Conservation (phyloP, 92 coral and sea anemone species). For the Porites lobata region DNA sequence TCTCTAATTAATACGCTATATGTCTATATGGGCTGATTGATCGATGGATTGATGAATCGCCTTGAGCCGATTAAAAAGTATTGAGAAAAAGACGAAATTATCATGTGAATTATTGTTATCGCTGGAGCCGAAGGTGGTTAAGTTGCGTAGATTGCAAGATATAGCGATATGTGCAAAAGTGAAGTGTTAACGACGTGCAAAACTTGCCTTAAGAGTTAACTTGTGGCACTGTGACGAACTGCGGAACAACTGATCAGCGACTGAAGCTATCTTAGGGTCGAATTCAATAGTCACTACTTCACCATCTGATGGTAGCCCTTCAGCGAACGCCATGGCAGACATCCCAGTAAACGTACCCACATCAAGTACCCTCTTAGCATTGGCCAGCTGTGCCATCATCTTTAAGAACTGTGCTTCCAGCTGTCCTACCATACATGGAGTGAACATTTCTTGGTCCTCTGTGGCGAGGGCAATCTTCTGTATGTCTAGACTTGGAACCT, state of each 20-base stretch:
- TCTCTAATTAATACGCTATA: too few relatives aligned
- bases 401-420: conserved; percentile 70
- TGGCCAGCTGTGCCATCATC: conserved; percentile 62
- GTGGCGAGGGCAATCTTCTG: conserved; percentile 63
- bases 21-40: too few relatives aligned
- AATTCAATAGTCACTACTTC: conserved; percentile 66
- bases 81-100: too few relatives aligned
- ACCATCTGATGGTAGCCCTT: conserved; percentile 60
- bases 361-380: conserved; percentile 62
- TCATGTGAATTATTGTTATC: too few relatives aligned
- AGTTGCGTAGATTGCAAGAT: too few relatives aligned
- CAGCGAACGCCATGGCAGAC: conserved; percentile 79
- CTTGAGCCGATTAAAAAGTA: too few relatives aligned
- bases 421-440: conserved; percentile 72
- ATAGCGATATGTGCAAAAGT: too few relatives aligned
- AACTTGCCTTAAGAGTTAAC: conserved; percentile 42
- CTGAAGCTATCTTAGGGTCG: conserved; percentile 51
- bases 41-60: too few relatives aligned
- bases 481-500: conserved; percentile 59
- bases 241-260: conserved; percentile 47
- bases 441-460: conserved; percentile 50
- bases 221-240: conserved; percentile 50
- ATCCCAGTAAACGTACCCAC: conserved; percentile 75
- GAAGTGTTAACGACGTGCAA: too few relatives aligned
- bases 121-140: too few relatives aligned